Percentiles rank a stretch among this genome's conserved stretches.
Conservation (phyloP, 2,797 vertebrate species). For the Microhierax caerulescens region DNA sequence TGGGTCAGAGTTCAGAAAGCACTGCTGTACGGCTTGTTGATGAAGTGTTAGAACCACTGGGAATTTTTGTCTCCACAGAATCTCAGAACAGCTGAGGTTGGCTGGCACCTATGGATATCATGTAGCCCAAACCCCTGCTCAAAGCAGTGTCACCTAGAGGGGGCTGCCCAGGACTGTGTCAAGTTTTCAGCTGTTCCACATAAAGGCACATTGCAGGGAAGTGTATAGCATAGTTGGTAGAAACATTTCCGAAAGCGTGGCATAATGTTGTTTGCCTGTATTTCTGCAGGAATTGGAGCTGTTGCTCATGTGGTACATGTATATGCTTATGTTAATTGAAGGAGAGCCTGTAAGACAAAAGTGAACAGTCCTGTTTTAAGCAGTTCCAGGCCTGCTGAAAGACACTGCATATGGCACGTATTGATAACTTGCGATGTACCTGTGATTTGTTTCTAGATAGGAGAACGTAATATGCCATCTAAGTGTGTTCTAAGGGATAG, state of each 20-base stretch:
- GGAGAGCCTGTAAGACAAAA: not conserved
- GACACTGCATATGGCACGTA: not conserved
- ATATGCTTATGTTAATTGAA: not conserved
- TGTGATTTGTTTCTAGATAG: not conserved
- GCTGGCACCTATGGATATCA: not conserved
- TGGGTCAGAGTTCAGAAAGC: not conserved
- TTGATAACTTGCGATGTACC: not conserved
- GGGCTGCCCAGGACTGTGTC: not conserved
- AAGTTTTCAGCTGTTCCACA: not conserved
- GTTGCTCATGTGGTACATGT: not conserved
- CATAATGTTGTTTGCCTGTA: not conserved
- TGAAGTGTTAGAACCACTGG: not conserved
- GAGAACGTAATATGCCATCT: not conserved
- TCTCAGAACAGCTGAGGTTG: not conserved
- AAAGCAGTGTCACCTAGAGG: not conserved
- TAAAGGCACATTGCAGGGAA: not conserved
- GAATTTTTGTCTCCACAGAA: not conserved
- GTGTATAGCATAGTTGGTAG: not conserved
- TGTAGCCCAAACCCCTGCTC: not conserved
- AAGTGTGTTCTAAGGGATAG: not conserved
- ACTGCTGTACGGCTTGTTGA: not conserved
- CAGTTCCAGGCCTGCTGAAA: not conserved
- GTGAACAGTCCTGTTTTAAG: not conserved
- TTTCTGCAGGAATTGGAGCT: not conserved
- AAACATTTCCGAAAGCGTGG: not conserved